Conservation (phyloP, 2,888 invertebrate genomes). For the Notodonta ziczac region DNA sequence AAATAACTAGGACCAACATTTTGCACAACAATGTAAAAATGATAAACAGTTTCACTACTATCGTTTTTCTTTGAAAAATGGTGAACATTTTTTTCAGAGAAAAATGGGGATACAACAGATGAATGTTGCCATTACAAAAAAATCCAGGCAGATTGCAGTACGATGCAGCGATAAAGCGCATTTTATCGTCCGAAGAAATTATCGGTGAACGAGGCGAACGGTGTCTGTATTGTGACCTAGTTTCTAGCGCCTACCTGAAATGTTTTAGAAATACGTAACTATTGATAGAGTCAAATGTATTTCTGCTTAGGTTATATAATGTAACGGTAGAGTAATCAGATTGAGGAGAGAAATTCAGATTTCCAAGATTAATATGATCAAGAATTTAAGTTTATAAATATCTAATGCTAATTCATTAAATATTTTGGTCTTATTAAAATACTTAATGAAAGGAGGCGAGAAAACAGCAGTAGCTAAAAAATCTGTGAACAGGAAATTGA, state of each 20-base stretch:
- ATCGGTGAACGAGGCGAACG: slow-evolving; percentile 42
- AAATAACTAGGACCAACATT: no score
- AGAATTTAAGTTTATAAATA: no score
- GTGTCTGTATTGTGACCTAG: slow-evolving; percentile 35
- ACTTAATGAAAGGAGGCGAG: neutral
- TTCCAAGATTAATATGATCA: no score
- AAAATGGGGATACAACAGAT: slow-evolving; percentile 19
- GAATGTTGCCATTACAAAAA: slow-evolving; percentile 18
- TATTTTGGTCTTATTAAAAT: no score
- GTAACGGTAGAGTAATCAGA: no score
- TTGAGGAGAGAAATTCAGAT: no score
- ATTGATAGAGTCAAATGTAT: neutral
- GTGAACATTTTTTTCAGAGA: no score
- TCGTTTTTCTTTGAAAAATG: slow-evolving; percentile 18
- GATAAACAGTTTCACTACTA: neutral
- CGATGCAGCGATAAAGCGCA: slow-evolving; percentile 38
- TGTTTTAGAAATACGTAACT: slow-evolving; percentile 30
- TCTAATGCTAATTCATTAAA: no score
- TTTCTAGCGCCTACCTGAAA: slow-evolving; percentile 39
- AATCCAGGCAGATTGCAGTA: slow-evolving; percentile 18
- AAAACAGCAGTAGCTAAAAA: neutral
- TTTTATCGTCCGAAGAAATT: slow-evolving; percentile 42
- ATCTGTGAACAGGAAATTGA: neutral
- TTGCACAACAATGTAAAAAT: neutral
- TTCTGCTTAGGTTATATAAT: no score